These are phyloP conservation scores for Drosophila leonis DNA, from an alignment of 2,888 invertebrate genomes.

Conservation along the genomic window DNA sequence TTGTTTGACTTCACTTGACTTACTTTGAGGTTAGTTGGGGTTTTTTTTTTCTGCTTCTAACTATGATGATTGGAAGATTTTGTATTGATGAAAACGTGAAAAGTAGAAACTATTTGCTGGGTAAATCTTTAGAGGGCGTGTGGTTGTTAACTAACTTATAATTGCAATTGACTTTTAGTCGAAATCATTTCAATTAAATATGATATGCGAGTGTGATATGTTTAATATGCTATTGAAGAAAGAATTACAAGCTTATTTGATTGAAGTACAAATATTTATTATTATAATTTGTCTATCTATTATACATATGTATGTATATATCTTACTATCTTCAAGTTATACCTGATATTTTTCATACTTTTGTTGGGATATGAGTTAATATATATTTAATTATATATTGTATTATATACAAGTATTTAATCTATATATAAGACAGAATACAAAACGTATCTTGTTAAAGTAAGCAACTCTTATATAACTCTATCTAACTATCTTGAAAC, in stretches of 20 bases:
- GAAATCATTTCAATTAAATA: not conserved
- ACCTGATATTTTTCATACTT: not conserved
- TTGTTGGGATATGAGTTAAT: not conserved
- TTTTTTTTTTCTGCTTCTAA: conserved; percentile 1
- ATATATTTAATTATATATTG: too few relatives aligned
- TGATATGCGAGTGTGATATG: too few relatives aligned
- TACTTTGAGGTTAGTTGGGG: conserved; percentile 22
- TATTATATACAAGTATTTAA: too few relatives aligned
- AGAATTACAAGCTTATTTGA: not conserved
- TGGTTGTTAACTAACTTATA: not conserved
- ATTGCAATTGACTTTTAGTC: not conserved
- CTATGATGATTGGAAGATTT: not conserved
- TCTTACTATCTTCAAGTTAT: not conserved
- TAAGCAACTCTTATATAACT: too few relatives aligned
- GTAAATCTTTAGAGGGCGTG: not conserved
- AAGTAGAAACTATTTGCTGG: not conserved
- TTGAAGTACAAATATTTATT: not conserved
- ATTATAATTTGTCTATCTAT: not conserved
- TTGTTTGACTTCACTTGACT: conserved; percentile 16
- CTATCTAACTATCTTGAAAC: too few relatives aligned
- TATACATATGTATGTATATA: not conserved
- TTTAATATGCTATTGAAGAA: not conserved
- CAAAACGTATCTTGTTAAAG: too few relatives aligned
- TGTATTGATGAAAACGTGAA: conserved; percentile 5
- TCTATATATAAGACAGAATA: not conserved